Evolutionary conservation across 2,888 invertebrate genomes (phyloP).

Genomic region (Pachymerium ferrugineum): DNA sequence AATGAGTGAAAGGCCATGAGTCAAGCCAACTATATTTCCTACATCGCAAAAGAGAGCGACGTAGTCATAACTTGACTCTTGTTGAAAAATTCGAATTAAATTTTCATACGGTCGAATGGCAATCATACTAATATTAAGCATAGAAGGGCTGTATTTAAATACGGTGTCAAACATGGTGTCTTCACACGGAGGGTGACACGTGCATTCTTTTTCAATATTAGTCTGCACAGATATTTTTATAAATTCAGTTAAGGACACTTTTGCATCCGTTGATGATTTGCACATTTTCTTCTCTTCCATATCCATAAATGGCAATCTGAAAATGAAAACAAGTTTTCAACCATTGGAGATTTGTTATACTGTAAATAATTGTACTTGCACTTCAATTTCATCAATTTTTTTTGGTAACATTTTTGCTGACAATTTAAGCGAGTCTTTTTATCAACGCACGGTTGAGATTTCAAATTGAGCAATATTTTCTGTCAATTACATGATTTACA

Average conservation of each 20-base stretch:
- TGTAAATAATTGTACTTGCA: background rate
- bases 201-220: background rate
- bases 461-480: background rate
- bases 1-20: too few species aligned
- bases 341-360: background rate
- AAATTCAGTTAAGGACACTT: background rate
- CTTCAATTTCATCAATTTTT: background rate
- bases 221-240: background rate
- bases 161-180: too few species aligned
- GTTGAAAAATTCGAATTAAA: too few species aligned
- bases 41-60: too few species aligned
- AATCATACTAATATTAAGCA: too few species aligned
- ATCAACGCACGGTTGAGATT: background rate
- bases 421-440: background rate
- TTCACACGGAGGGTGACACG: background rate
- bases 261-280: background rate
- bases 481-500: background rate
- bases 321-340: background rate
- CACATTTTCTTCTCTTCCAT: background rate
- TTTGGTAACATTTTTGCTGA: background rate
- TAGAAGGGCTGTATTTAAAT: too few species aligned
- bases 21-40: too few species aligned
- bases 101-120: too few species aligned
- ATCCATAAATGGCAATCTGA: background rate
- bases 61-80: too few species aligned